Evolutionary conservation across 2,888 invertebrate genomes (phyloP).

Genomic region (Lydus trimaculatus): DNA sequence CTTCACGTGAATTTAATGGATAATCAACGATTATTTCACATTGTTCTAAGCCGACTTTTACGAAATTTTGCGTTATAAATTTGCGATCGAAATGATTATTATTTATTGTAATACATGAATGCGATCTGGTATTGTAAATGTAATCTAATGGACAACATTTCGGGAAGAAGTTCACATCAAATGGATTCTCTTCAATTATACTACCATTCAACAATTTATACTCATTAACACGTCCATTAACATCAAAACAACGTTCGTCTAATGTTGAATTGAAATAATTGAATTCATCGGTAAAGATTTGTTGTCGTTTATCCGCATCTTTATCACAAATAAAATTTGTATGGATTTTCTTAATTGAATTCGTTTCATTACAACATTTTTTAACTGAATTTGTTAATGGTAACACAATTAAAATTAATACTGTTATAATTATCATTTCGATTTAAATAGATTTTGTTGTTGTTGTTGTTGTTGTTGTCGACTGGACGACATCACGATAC

Average conservation of each 20-base stretch:
- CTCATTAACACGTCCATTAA: slow-evolving; percentile 5
- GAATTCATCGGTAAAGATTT: slow-evolving; percentile 21
- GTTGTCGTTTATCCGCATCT: slow-evolving; percentile 22
- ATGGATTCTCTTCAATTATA: slow-evolving; percentile 15
- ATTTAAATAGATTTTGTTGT: background rate
- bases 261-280: slow-evolving; percentile 2
- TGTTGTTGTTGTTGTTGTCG: too few species aligned
- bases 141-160: slow-evolving; percentile 50
- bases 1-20: slow-evolving; percentile 15
- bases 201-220: slow-evolving; percentile 10
- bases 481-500: slow-evolving; percentile 7
- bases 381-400: background rate
- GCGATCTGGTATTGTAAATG: slow-evolving; percentile 39
- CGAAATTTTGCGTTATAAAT: slow-evolving; percentile 36
- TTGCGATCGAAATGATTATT: slow-evolving; percentile 20
- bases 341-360: background rate
- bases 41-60: slow-evolving; percentile 45
- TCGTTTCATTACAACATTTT: slow-evolving; percentile 23
- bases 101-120: slow-evolving; percentile 37
- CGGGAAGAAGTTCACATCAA: slow-evolving; percentile 35
- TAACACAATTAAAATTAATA: background rate
- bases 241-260: slow-evolving; percentile 17
- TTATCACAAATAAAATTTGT: slow-evolving; percentile 21
- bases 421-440: background rate
- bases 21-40: slow-evolving; percentile 45